A percentile compares a stretch with the other conserved stretches of the same genome.
Conservation (phyloP, 2,797 vertebrate species). For the Chrysocyon brachyurus region DNA sequence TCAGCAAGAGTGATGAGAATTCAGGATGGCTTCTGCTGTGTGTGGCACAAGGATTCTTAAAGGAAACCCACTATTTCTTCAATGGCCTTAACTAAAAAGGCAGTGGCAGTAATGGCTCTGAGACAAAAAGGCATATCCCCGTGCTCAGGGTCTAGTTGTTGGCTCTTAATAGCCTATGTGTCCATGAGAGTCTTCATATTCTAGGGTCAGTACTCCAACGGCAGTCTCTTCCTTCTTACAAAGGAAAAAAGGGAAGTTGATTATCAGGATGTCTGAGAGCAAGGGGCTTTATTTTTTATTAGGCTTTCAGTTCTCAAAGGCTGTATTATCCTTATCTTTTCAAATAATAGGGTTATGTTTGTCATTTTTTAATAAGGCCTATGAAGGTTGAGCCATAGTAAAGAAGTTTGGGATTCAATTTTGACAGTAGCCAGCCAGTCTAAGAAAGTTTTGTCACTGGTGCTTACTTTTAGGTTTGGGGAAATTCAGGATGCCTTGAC, state of each 20-base stretch:
- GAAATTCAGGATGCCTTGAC: background rate
- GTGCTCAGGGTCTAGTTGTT: background rate
- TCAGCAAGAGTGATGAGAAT: background rate
- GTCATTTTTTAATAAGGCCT: background rate
- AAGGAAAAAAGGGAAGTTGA: background rate
- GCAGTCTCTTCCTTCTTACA: background rate
- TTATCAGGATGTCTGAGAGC: background rate
- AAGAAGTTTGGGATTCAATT: background rate
- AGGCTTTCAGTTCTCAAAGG: background rate
- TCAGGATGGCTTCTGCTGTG: background rate
- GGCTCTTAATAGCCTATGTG: background rate
- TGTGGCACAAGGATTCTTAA: background rate
- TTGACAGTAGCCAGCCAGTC: background rate
- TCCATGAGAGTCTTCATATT: background rate
- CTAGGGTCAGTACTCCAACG: background rate
- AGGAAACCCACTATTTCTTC: background rate
- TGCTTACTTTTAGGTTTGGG: background rate
- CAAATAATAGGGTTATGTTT: background rate
- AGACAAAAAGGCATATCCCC: background rate
- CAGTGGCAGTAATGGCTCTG: background rate
- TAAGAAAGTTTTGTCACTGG: background rate
- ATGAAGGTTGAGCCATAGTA: background rate
- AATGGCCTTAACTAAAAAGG: background rate
- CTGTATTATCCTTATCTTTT: background rate
- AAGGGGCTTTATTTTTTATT: background rate